These are phyloP conservation scores for Pachydiplax longipennis DNA, from an alignment of 2,888 invertebrate genomes.

Conservation along the genomic window DNA sequence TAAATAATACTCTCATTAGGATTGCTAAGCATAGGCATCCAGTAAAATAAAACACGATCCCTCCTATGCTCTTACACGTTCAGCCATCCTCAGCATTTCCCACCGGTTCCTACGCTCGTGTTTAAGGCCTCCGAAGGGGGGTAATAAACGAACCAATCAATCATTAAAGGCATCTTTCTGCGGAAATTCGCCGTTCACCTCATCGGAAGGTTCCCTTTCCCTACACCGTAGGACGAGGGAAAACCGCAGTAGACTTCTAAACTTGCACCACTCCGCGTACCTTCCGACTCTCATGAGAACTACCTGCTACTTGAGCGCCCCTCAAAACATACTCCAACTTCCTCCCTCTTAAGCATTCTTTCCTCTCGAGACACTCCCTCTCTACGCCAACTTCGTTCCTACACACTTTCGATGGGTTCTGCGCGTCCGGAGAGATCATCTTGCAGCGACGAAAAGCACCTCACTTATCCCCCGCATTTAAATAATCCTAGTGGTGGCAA, in stretches of 20 bases:
- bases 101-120: neutral
- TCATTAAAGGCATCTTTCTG: neutral
- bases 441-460: neutral
- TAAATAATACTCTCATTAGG: no score
- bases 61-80: no score
- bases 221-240: neutral
- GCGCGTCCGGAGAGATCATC: no score
- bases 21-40: no score
- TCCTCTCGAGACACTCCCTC: neutral
- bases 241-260: neutral
- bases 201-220: neutral
- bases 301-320: neutral
- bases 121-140: neutral
- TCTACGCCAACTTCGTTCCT: neutral
- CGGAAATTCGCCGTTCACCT: neutral
- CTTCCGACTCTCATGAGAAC: neutral
- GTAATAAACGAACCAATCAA: neutral
- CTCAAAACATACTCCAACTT: neutral
- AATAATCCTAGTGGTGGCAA: neutral
- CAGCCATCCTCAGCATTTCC: neutral
- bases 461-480: neutral
- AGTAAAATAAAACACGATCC: no score
- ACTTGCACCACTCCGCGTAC: neutral
- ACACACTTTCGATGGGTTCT: no score
- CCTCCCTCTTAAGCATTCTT: neutral